Evolutionary conservation across 1,140 invertebrate species (phyloP).

Genomic region (Alviniconcha marisindica): DNA sequence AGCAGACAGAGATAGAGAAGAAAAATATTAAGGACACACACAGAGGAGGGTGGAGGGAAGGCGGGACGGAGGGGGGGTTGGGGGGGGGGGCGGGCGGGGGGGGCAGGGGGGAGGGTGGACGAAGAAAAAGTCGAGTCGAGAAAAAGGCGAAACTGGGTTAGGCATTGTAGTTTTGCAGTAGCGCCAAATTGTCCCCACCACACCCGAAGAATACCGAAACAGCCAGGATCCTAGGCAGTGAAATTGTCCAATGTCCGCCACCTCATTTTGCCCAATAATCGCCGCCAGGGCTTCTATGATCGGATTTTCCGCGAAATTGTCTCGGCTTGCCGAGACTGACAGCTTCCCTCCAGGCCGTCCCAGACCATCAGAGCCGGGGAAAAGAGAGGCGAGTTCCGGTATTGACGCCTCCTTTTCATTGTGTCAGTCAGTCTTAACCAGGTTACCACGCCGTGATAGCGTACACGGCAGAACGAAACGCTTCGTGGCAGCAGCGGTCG

Average conservation of each 20-base stretch:
- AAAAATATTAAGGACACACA: no score
- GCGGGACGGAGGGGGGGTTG: no score
- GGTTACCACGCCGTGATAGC: not conserved
- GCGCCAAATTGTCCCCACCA: no score
- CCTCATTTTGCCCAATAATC: conserved; percentile 2
- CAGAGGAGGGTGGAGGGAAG: no score
- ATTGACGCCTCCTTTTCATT: not conserved
- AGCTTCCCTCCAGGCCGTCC: conserved; percentile 7
- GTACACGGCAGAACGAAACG: no score
- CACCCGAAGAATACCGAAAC: not conserved
- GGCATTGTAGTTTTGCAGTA: no score
- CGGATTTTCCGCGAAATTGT: conserved; percentile 20
- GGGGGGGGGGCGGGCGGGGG: not conserved
- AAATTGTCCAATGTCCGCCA: not conserved
- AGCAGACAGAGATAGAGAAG: no score
- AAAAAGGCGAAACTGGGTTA: not conserved
- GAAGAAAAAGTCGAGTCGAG: not conserved
- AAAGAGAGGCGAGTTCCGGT: not conserved
- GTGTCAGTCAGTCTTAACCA: not conserved
- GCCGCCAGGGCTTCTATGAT: not conserved
- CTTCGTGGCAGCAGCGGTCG: no score
- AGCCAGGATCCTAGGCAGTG: no score
- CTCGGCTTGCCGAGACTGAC: conserved; percentile 5
- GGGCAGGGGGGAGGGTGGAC: not conserved
- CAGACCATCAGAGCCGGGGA: not conserved